Conservation (phyloP, 2,113 vertebrate genomes). For the Cyanoramphus novaezelandiae region DNA sequence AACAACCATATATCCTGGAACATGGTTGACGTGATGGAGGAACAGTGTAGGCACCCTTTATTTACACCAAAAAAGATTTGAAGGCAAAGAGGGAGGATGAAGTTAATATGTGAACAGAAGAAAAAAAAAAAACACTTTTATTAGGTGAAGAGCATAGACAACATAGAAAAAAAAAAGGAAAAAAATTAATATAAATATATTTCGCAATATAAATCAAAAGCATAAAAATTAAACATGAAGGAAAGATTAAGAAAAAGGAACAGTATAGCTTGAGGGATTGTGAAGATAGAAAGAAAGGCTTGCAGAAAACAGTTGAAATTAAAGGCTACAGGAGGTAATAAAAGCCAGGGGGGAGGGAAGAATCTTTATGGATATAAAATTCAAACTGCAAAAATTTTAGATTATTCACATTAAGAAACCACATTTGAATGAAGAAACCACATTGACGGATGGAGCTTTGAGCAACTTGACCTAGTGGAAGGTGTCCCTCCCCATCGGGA, state of each 20-base stretch:
- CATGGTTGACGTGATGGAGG: not conserved
- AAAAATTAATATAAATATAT: not conserved
- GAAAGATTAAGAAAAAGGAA: not conserved
- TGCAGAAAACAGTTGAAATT: not conserved
- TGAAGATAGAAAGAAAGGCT: not conserved
- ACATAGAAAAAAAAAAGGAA: not conserved
- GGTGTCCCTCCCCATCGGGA: not conserved
- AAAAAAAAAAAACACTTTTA: not conserved
- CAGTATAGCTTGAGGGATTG: rapidly evolving
- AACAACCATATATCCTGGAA: not conserved
- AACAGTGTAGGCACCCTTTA: not conserved
- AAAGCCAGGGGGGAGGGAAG: not conserved
- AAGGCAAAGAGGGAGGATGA: not conserved
- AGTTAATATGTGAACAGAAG: not conserved
- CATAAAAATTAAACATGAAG: not conserved
- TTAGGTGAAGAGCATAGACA: not conserved
- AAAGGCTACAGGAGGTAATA: not conserved
- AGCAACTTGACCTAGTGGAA: not conserved
- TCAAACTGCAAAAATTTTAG: not conserved
- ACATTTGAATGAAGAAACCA: not conserved
- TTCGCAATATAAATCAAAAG: not conserved
- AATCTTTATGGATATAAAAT: not conserved
- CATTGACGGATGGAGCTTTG: not conserved
- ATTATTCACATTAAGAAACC: not conserved
- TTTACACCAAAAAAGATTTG: not conserved